Evolutionary conservation across 2,797 vertebrate genomes (phyloP), one percentile per base, ranked within the genome.

Genomic region (Amazona ochrocephala): DNA sequence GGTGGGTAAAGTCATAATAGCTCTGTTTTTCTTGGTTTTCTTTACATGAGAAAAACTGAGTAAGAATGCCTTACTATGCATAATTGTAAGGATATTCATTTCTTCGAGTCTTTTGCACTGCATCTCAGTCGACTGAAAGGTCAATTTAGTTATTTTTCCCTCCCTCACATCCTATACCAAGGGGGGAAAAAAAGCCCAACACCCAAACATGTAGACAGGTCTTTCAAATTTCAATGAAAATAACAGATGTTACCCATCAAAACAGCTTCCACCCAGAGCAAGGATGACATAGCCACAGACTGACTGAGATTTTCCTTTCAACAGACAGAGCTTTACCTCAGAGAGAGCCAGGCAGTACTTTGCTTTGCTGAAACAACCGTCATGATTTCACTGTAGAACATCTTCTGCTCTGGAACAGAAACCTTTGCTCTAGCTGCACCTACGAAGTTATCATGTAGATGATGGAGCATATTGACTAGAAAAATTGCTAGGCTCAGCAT

Each of bases 21-120:
- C 85, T 97, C 73, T 96, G 95, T 97, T 98, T 97, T 97, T 97
- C 95, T 97, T 98, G 97, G 96, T 94, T 97, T 98, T 96, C 97
- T 97, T 97, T 97, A 95, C 95, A 97, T 97, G 97, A 97, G 97
- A 96, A 95, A 97, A 97, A 97, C 90, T 92, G 81, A 91, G 68
- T 84, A 95, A 92, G 86, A 96, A 97, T 95, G 95, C 93, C 90
- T 97, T 92, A 97, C 94, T 92, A 51, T 96, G 95, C 95, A 97
- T 89, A 97, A 95, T 93, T 96, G 79, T 89, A 88, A 84, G 91
- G 92, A 77, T 88, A 97, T 94, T 95, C 89, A 89, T 96, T 96
- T 95, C 95, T 94, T 12, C 22, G 84, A 96, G 82, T 62, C 83
- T 91, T 94, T 91, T 96, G 78, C 96, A 79, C 83, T 93, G 37